These are phyloP conservation scores for Bambusicola thoracicus DNA, from an alignment of 2,113 vertebrate species.

Conservation along the genomic window DNA sequence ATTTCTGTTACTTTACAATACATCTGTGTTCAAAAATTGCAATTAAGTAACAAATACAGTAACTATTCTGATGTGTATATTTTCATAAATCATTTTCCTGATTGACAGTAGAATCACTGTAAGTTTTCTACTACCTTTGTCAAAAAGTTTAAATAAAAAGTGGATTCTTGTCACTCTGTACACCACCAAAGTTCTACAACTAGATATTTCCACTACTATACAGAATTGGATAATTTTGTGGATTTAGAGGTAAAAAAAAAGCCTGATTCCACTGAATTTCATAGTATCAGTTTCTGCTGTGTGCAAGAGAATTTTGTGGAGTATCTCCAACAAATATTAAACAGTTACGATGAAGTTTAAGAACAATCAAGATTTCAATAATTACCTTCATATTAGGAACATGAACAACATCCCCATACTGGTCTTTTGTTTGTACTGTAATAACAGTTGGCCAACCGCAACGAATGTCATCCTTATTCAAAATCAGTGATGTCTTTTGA, in stretches of 20 bases:
- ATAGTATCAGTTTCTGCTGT: background rate
- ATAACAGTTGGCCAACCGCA: conserved; percentile 98
- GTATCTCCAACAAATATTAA: background rate
- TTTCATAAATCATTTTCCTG: background rate
- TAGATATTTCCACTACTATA: background rate
- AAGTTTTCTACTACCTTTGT: background rate
- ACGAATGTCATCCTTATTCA: conserved; percentile 98
- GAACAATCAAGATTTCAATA: background rate
- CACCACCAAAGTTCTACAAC: background rate
- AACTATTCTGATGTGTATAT: background rate
- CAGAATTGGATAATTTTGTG: background rate
- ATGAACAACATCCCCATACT: conserved; percentile 97
- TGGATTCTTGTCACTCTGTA: background rate
- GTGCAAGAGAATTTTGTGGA: background rate
- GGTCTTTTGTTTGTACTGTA: conserved; percentile 97
- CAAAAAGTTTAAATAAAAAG: background rate
- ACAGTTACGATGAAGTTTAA: background rate
- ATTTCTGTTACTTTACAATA: background rate
- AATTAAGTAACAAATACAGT: background rate
- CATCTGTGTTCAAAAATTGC: background rate
- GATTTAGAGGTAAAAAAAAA: background rate
- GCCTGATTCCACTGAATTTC: background rate
- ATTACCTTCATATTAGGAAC: conserved; percentile 98
- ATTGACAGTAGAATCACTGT: background rate
- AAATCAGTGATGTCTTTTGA: conserved; percentile 94